Evolutionary conservation across 2,113 vertebrate species (phyloP).

Genomic region (Chrysemys picta): DNA sequence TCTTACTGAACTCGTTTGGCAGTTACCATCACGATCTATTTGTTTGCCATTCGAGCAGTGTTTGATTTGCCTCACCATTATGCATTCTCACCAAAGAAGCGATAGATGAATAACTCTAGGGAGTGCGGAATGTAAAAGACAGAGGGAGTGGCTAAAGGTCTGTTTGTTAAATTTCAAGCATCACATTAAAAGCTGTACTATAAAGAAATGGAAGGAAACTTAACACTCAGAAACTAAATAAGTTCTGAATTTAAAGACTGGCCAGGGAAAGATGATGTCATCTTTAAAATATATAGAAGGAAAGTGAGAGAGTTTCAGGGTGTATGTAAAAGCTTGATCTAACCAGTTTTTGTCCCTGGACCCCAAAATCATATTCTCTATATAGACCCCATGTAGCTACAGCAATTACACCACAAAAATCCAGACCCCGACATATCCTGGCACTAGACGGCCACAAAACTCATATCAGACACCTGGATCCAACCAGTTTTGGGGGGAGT

Average conservation of each 20-base stretch:
- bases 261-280: background rate
- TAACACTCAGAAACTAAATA: background rate
- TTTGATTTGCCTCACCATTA: background rate
- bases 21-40: background rate
- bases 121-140: background rate
- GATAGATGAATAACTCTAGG: background rate
- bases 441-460: background rate
- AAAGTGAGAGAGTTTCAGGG: background rate
- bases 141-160: background rate
- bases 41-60: background rate
- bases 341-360: rapidly evolving
- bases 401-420: background rate
- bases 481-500: background rate
- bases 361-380: background rate
- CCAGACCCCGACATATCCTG: background rate
- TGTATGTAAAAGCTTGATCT: background rate
- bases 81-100: background rate
- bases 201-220: background rate
- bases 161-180: background rate
- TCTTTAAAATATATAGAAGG: background rate
- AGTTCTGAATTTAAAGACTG: background rate
- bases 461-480: background rate
- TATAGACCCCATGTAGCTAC: background rate
- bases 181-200: background rate
- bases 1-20: background rate